phyloP scores from a whole-genome alignment of 2,797 vertebrate genomes.

The Erithacus rubecula region DNA sequence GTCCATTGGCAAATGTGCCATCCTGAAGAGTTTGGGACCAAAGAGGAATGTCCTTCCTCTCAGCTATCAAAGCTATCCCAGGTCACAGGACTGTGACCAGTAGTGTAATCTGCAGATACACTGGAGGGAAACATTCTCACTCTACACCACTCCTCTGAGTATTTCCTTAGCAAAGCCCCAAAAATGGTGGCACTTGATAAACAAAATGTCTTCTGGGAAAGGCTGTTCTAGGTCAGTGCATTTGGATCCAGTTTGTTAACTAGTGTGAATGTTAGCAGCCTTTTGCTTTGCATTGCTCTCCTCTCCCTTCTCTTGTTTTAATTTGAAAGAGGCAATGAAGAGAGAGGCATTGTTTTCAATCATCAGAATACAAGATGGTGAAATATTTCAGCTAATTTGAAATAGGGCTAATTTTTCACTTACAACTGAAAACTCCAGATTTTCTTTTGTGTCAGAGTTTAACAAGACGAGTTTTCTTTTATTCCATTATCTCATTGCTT shows the following conservation, averaged over 20 bases:
- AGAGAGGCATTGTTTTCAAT: background rate
- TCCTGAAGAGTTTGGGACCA: background rate
- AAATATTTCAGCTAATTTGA: background rate
- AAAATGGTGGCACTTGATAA: background rate
- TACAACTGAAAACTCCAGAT: background rate
- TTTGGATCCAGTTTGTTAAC: background rate
- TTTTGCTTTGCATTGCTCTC: background rate
- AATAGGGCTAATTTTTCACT: background rate
- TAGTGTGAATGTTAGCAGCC: background rate
- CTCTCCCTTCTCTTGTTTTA: background rate
- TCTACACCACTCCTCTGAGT: background rate
- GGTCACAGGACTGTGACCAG: background rate
- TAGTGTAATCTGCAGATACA: background rate
- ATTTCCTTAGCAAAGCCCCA: background rate
- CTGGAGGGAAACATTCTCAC: background rate
- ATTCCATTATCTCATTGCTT: conserved; percentile 24
- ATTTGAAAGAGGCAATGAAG: background rate
- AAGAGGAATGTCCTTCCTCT: background rate
- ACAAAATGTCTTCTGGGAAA: background rate
- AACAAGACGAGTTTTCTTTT: background rate
- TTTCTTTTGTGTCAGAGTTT: background rate
- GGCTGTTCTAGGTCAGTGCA: background rate
- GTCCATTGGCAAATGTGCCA: background rate
- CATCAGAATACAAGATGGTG: background rate
- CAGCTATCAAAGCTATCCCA: background rate